Evolutionary conservation across 2,888 invertebrate genomes (phyloP).

Genomic region (Chromoteleia sp.): DNA sequence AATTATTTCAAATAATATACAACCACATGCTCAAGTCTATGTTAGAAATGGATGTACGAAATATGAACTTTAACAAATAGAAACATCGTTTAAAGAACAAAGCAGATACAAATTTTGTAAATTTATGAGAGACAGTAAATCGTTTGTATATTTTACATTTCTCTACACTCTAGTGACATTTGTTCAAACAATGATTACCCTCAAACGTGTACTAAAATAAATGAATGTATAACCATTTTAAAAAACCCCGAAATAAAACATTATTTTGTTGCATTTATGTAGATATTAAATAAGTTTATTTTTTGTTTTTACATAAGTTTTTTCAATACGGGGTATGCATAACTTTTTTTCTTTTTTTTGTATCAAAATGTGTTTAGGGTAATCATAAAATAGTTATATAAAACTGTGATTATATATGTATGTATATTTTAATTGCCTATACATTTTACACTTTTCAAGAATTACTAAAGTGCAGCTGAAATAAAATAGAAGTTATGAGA

Average conservation of each 20-base stretch:
- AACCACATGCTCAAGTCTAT: conserved; percentile 92
- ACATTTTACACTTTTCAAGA: conserved; percentile 46
- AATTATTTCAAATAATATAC: too few relatives aligned
- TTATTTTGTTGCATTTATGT: conserved; percentile 16
- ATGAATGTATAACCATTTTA: not conserved
- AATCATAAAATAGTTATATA: conserved; percentile 59
- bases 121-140: conserved; percentile 37
- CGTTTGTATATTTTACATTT: conserved; percentile 49
- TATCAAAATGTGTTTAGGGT: conserved; percentile 46
- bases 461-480: not conserved
- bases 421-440: conserved; percentile 51
- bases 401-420: conserved; percentile 59
- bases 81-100: conserved; percentile 3
- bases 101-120: conserved; percentile 35
- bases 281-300: conserved; percentile 3
- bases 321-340: not conserved
- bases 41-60: conserved; percentile 80
- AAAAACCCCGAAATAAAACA: not conserved
- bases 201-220: not conserved
- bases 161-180: conserved; percentile 34
- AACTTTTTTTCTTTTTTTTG: conserved; percentile 20
- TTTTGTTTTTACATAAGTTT: conserved; percentile 1
- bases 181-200: conserved; percentile 45
- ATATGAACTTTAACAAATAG: conserved; percentile 78
- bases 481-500: conserved; percentile 11